phyloP scores from a whole-genome alignment of 2,113 vertebrate species.

The Embiotoca jacksoni region DNA sequence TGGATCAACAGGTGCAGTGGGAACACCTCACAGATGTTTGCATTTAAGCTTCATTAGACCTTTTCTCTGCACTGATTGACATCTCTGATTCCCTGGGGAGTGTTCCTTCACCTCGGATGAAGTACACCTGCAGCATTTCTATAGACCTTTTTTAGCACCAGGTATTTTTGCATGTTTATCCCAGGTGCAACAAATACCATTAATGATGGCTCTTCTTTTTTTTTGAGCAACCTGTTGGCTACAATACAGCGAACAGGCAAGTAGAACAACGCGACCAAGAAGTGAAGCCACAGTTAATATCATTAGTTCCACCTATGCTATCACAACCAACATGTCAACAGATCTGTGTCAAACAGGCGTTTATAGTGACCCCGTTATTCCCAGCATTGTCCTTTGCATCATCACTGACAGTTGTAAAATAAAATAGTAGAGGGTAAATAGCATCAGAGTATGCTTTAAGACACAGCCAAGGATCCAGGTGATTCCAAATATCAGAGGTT shows the following conservation, averaged over 20 bases:
- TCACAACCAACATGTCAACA: neutral
- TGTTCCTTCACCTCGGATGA: neutral
- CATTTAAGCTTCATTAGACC: conserved; percentile 1
- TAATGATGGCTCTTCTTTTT: no score
- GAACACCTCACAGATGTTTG: neutral
- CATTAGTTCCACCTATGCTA: neutral
- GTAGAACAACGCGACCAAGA: neutral
- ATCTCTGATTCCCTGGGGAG: neutral
- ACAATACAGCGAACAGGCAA: neutral
- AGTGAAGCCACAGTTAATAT: neutral
- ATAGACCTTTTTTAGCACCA: neutral
- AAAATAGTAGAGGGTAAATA: neutral
- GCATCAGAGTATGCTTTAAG: neutral
- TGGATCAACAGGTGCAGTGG: neutral
- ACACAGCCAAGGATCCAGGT: no score
- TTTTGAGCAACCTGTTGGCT: neutral
- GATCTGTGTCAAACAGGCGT: neutral
- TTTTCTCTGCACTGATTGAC: neutral
- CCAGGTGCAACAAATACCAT: no score
- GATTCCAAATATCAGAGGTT: no score
- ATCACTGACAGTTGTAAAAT: neutral
- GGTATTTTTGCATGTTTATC: neutral
- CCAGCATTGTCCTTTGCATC: neutral
- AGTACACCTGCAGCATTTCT: neutral
- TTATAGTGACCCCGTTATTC: neutral